Percentiles rank a stretch among this genome's conserved stretches.
Conservation (phyloP, 2,888 invertebrate genomes). For the Tipula confusa region DNA sequence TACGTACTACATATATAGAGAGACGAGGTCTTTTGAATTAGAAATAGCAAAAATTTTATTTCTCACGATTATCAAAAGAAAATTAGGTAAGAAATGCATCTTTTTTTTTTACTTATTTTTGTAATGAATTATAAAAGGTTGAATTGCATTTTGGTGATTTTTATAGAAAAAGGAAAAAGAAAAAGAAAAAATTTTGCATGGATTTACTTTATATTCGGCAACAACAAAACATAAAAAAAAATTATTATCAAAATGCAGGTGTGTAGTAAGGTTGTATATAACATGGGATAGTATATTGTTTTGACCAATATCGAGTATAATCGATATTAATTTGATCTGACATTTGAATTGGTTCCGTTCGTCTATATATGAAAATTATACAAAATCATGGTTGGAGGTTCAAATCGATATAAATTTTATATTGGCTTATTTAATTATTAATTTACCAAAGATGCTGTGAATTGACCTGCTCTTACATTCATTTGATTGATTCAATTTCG, state of each 20-base stretch:
- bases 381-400: not conserved
- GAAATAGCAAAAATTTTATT: constrained; percentile 17
- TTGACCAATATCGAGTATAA: not conserved
- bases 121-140: not conserved
- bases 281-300: no score
- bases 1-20: no score
- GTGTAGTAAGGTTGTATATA: not conserved
- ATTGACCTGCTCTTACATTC: not conserved
- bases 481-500: not conserved
- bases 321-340: not conserved
- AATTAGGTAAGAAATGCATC: constrained; percentile 25
- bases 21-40: not conserved
- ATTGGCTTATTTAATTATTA: not conserved
- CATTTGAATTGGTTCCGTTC: not conserved
- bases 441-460: not conserved
- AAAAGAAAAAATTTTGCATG: constrained; percentile 3
- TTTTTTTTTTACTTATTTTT: not conserved
- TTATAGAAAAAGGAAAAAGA: not conserved
- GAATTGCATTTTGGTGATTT: not conserved
- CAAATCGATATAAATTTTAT: not conserved
- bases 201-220: not conserved
- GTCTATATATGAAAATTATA: not conserved
- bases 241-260: not conserved
- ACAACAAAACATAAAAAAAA: not conserved
- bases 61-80: constrained; percentile 12